Evolutionary conservation across 2,113 vertebrate species (phyloP).

Genomic region (Chionomys nivalis): DNA sequence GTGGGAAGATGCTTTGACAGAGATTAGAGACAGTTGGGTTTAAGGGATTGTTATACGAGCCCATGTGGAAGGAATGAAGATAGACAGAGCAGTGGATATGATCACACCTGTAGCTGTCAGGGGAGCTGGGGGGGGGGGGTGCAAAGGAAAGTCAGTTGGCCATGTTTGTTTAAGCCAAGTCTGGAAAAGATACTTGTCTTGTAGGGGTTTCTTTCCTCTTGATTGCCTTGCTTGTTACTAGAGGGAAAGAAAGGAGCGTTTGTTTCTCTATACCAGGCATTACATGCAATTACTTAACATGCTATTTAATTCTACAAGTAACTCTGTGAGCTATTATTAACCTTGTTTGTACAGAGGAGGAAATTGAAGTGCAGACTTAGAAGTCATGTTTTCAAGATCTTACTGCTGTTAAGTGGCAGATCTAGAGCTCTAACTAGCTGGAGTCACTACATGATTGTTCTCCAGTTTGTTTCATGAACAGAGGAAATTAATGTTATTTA

Average conservation of each 20-base stretch:
- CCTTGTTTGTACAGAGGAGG: slow-evolving; percentile 33
- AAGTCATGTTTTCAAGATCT: slow-evolving; percentile 55
- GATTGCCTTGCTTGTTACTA: background rate
- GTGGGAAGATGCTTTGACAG: background rate
- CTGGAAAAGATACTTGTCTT: background rate
- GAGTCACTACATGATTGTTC: background rate
- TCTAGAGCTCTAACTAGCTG: slow-evolving; percentile 25
- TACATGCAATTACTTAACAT: slow-evolving; percentile 3
- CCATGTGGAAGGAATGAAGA: background rate
- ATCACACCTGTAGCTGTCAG: background rate
- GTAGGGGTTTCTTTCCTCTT: background rate
- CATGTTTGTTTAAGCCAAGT: slow-evolving; percentile 15
- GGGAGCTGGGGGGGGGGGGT: background rate
- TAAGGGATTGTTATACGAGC: background rate
- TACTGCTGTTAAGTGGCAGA: slow-evolving; percentile 37
- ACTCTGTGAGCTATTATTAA: slow-evolving; percentile 31
- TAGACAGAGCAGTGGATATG: background rate
- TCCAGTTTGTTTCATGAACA: slow-evolving; percentile 34
- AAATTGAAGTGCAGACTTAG: slow-evolving; percentile 31
- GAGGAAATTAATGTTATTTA: slow-evolving; percentile 16
- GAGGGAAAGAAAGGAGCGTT: slow-evolving; percentile 8
- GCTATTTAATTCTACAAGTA: slow-evolving; percentile 15
- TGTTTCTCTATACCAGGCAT: slow-evolving; percentile 1
- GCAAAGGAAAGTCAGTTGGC: background rate
- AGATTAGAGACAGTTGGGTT: background rate